A percentile compares a stretch with the other conserved stretches of the same genome.
These are phyloP conservation scores for Cetonia aurata DNA, from an alignment of 2,888 invertebrate genomes.

Conservation along the genomic window DNA sequence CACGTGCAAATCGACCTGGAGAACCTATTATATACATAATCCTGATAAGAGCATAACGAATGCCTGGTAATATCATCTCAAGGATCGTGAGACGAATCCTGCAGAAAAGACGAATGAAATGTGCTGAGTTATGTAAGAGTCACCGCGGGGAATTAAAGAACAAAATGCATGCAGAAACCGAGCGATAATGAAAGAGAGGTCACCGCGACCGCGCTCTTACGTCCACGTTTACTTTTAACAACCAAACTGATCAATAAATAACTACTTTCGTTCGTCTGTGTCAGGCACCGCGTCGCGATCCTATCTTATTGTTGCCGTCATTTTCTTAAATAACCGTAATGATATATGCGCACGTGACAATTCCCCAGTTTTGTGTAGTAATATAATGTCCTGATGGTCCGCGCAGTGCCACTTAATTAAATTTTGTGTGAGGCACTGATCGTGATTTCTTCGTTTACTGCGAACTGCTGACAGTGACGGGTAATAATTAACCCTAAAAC, in stretches of 20 bases:
- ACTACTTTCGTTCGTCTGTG: constrained; percentile 53
- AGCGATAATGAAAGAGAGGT: constrained; percentile 51
- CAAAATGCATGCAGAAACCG: constrained; percentile 52
- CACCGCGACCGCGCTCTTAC: constrained; percentile 53
- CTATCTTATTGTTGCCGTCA: constrained; percentile 43
- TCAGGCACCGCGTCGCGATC: constrained; percentile 49
- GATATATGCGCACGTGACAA: constrained; percentile 36
- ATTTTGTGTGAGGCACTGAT: constrained; percentile 11
- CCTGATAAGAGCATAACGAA: constrained; percentile 54
- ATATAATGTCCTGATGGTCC: constrained; percentile 1
- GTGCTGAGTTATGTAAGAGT: constrained; percentile 52
- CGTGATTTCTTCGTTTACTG: constrained; percentile 2
- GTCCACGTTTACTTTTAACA: constrained; percentile 48
- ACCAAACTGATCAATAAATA: constrained; percentile 54
- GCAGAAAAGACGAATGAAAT: constrained; percentile 46
- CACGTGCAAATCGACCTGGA: constrained; percentile 47
- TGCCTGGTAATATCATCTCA: constrained; percentile 52
- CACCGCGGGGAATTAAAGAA: constrained; percentile 54
- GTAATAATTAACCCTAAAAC: too few species aligned
- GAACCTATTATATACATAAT: constrained; percentile 44
- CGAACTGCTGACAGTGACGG: too few species aligned
- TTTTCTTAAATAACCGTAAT: constrained; percentile 43
- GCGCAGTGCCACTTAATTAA: constrained; percentile 28
- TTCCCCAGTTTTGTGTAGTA: constrained; percentile 11
- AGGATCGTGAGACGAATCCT: constrained; percentile 52